phyloP scores from a whole-genome alignment of 2,797 vertebrate genomes.

The Ctenochaetus hawaiiensis region DNA sequence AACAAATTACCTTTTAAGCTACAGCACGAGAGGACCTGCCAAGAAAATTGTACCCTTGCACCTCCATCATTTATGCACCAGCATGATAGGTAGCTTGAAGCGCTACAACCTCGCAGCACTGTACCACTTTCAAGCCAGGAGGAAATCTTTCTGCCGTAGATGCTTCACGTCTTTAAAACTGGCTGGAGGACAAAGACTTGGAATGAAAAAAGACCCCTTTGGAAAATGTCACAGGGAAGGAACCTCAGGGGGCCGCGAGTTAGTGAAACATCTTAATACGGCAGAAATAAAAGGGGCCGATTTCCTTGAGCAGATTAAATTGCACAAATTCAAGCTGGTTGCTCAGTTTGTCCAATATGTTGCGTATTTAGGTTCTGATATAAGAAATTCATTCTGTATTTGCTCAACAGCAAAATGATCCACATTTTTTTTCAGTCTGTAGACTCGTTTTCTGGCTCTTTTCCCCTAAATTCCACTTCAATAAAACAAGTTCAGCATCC shows the following conservation, averaged over 20 bases:
- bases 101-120: conserved; percentile 21
- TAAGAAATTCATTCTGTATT: conserved; percentile 1
- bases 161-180: conserved; percentile 30
- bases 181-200: conserved; percentile 36
- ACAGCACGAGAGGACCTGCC: conserved; percentile 15
- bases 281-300: conserved; percentile 8
- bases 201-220: conserved; percentile 56
- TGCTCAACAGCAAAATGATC: not conserved
- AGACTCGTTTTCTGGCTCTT: not conserved
- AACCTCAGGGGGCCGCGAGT: conserved; percentile 28
- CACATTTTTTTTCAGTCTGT: not conserved
- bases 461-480: not conserved
- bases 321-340: not conserved
- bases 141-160: conserved; percentile 16
- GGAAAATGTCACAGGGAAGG: conserved; percentile 61
- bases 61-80: conserved; percentile 42
- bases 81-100: conserved; percentile 23
- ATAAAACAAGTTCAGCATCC: not conserved
- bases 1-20: conserved; percentile 39
- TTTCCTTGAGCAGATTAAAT: conserved; percentile 35
- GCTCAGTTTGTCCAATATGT: not conserved
- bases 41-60: conserved; percentile 35
- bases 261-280: conserved; percentile 31
- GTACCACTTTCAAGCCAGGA: conserved; percentile 20
- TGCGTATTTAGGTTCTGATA: not conserved